These are phyloP conservation scores for Orestias chungarensis DNA, from an alignment of 2,797 vertebrate species.

Conservation along the genomic window DNA sequence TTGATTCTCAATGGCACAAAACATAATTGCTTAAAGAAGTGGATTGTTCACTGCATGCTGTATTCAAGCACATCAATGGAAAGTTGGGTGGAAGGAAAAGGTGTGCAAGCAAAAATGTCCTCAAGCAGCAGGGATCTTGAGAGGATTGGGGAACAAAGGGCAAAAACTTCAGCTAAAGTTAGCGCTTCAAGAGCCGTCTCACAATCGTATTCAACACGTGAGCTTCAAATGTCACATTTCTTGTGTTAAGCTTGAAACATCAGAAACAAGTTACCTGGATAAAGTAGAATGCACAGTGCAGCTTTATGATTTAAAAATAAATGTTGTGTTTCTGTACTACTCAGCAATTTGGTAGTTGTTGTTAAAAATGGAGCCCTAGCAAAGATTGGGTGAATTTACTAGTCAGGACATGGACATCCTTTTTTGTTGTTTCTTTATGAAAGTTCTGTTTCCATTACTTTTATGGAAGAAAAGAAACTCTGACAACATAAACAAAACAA, in stretches of 20 bases:
- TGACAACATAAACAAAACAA: too few relatives aligned
- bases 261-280: background rate
- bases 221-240: background rate
- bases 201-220: background rate
- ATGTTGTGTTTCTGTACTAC: background rate
- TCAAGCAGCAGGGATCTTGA: background rate
- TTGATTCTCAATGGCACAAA: too few relatives aligned
- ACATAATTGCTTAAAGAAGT: background rate
- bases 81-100: conserved; percentile 1
- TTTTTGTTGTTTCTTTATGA: background rate
- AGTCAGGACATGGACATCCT: background rate
- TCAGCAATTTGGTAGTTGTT: background rate
- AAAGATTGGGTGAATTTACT: background rate
- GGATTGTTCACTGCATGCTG: background rate
- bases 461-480: background rate
- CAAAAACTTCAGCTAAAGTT: background rate
- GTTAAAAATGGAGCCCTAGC: background rate
- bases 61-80: background rate
- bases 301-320: background rate
- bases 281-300: background rate
- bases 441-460: background rate
- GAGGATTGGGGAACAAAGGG: background rate
- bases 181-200: background rate
- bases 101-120: background rate
- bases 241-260: background rate